Evolutionary conservation across 2,888 invertebrate genomes (phyloP), one percentile per base, ranked within the genome.

Genomic region (Physocephala rufipes): DNA sequence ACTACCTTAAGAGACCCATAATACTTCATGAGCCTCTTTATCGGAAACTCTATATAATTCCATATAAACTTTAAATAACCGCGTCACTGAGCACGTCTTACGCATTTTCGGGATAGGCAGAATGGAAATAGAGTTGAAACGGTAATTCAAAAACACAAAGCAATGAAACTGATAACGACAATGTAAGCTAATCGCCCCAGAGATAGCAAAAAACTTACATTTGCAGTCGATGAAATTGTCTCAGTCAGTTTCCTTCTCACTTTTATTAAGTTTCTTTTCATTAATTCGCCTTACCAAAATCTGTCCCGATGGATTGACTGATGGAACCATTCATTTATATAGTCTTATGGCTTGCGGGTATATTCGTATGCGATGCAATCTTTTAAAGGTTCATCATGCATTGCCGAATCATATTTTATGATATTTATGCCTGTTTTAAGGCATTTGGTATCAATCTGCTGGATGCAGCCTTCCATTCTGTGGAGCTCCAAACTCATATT

Each of bases 291-390:
- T 66, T 36, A 51, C 30, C 47, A 36, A 55, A 45, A 16, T 30
- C 26, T 30, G 51, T 45, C 28, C 21, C 55, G 24, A 24, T 21
- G 21, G 47, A 43, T 15, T 36, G 36, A 4, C 36, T 7, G 36
- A 28, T 19, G 43, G 36, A 36, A 66, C 30, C 55, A 82, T 78
- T 79, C 81, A 79, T 79, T 81, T 81, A 76, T 79, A 76, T 78
- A 75, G 80, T 81, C 81, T 80, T 79, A 79, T 78, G 74, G 80
- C 82, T 79, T 76, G 73, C 72, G 79, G 79, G 77, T 76, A 75
- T 77, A 77, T 80, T 79, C 78, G 78, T 80, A 81, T 82, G 78
- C 80, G 82, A 76, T 81, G 81, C n/a, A n/a, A n/a, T 63, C 47
- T 63, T 47, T 24, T 26, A 45, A 63, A 47, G 63, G 47, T 63